A percentile compares a stretch with the other conserved stretches of the same genome.
phyloP scores from a whole-genome alignment of 2,113 vertebrate species.

The Grantiella picta region DNA sequence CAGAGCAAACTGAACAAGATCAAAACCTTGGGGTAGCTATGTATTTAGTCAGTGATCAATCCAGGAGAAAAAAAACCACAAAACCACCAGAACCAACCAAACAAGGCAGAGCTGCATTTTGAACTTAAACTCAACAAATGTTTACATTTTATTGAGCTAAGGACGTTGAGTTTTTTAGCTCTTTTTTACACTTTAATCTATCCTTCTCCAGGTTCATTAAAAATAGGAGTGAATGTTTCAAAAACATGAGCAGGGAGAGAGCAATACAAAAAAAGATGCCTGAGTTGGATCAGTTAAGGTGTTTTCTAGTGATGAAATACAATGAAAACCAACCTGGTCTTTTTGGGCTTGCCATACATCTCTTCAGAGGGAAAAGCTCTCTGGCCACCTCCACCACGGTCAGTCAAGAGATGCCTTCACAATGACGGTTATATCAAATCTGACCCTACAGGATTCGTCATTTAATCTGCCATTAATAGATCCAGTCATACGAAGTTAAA shows the following conservation, averaged over 20 bases:
- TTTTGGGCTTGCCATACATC: conserved; percentile 35
- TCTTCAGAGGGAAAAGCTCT: conserved; percentile 11
- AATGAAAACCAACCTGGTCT: conserved; percentile 48
- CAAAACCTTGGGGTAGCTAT: background rate
- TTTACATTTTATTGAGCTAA: background rate
- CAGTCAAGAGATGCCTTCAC: background rate
- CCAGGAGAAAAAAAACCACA: background rate
- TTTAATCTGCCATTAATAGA: conserved; percentile 9
- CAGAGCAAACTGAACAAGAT: background rate
- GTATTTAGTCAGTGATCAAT: background rate
- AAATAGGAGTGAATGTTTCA: conserved; percentile 46
- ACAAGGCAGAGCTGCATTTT: background rate
- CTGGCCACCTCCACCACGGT: conserved; percentile 44
- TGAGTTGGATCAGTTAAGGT: conserved; percentile 28
- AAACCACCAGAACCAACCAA: no score
- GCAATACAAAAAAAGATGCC: conserved; percentile 25
- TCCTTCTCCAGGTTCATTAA: conserved; percentile 1
- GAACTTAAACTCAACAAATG: background rate
- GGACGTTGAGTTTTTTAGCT: background rate
- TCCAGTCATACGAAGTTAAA: conserved; percentile 10
- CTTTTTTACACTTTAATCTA: background rate
- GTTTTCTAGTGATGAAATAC: conserved; percentile 29
- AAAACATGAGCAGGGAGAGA: background rate
- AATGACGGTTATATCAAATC: conserved; percentile 10
- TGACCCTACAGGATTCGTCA: conserved; percentile 34